Evolutionary conservation across 2,888 invertebrate species (phyloP).

Genomic region (Melanotus villosus): DNA sequence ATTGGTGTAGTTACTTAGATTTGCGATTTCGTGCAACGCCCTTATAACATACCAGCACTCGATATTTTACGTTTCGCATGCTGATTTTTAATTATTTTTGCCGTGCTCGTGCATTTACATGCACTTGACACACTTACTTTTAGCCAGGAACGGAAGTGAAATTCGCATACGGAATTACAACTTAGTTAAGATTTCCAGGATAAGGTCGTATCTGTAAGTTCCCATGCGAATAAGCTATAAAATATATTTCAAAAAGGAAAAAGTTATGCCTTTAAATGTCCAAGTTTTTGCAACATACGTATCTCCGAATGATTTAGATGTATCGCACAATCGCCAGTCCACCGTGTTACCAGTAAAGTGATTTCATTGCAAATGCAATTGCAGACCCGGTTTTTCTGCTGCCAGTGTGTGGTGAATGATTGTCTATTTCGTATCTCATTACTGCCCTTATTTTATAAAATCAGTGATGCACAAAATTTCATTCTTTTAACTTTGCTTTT

Average conservation of each 20-base stretch:
- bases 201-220: background rate
- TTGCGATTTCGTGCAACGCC: conserved; percentile 34
- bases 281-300: background rate
- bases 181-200: background rate
- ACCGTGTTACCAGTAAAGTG: conserved; percentile 31
- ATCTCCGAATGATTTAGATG: conserved; percentile 33
- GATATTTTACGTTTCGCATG: conserved; percentile 28
- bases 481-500: background rate
- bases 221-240: conserved; percentile 16
- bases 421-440: conserved; percentile 21
- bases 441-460: background rate
- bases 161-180: background rate
- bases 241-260: conserved; percentile 1
- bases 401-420: conserved; percentile 14
- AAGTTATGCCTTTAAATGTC: conserved; percentile 11
- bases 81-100: conserved; percentile 41
- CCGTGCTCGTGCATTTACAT: conserved; percentile 23
- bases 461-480: conserved; percentile 10
- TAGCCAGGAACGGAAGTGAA: conserved; percentile 26
- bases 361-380: conserved; percentile 38
- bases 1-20: conserved; percentile 40
- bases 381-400: conserved; percentile 21
- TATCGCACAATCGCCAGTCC: conserved; percentile 29
- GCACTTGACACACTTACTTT: conserved; percentile 36
- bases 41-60: conserved; percentile 31